phyloP scores from a whole-genome alignment of 2,888 invertebrate species.

The Zhuqinia jingwanae region DNA sequence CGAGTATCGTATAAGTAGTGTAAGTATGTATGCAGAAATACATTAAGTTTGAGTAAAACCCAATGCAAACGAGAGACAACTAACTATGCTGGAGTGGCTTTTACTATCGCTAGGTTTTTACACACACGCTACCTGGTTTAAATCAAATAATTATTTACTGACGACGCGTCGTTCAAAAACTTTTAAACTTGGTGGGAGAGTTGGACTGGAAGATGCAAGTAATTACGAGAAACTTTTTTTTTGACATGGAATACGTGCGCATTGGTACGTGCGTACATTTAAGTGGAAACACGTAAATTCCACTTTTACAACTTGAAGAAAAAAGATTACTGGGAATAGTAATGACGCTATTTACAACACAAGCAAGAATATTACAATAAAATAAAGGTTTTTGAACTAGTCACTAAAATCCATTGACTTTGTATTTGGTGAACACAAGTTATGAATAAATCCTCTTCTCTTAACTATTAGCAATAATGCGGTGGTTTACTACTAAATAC shows the following conservation, averaged over 20 bases:
- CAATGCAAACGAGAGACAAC: no score
- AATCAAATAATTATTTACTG: no score
- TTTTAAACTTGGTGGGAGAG: no score
- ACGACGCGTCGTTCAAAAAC: no score
- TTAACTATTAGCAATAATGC: background rate
- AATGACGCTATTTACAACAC: background rate
- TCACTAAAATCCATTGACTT: background rate
- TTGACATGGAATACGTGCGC: background rate
- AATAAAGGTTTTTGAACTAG: background rate
- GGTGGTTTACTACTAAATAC: background rate
- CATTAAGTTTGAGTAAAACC: no score
- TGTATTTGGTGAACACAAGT: background rate
- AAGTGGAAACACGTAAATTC: background rate
- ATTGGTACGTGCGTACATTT: no score
- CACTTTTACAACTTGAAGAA: background rate
- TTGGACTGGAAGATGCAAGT: background rate
- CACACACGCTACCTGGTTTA: no score
- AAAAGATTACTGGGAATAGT: background rate
- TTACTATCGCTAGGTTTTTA: no score
- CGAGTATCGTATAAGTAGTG: no score
- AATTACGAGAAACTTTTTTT: background rate
- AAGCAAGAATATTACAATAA: background rate
- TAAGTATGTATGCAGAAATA: no score
- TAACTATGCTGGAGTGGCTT: no score
- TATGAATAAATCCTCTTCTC: conserved; percentile 3